Percentiles rank a stretch among this genome's conserved stretches.
These are phyloP conservation scores for Ridgeia piscesae DNA, from an alignment of 1,140 invertebrate genomes.

Conservation along the genomic window DNA sequence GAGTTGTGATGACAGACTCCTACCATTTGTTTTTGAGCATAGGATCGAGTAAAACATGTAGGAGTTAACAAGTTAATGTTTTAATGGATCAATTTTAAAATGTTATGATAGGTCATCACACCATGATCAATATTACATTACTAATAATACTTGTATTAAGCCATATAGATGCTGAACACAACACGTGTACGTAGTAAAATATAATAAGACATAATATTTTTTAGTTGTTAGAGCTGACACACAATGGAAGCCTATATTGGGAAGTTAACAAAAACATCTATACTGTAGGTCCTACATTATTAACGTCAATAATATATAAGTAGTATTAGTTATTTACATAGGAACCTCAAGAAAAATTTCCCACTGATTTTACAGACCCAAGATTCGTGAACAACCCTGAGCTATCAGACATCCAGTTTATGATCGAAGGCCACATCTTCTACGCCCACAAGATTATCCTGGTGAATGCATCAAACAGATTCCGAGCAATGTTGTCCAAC, in stretches of 20 bases:
- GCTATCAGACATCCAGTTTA: slow-evolving; percentile 85
- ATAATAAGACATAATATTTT: neutral
- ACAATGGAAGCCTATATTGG: too few species aligned
- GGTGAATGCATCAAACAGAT: slow-evolving; percentile 82
- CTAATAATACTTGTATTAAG: neutral
- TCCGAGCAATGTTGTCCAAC: slow-evolving; percentile 75
- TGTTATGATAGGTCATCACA: neutral
- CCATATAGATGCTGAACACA: too few species aligned
- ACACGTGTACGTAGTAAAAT: too few species aligned
- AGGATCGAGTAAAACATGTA: too few species aligned
- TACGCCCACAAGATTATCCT: slow-evolving; percentile 92
- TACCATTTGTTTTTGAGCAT: too few species aligned
- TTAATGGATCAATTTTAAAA: neutral
- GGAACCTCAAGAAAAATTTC: neutral
- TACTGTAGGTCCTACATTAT: neutral
- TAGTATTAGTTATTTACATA: neutral
- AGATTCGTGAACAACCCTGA: slow-evolving; percentile 87
- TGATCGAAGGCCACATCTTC: slow-evolving; percentile 87
- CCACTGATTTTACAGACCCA: slow-evolving; percentile 27
- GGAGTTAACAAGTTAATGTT: neutral
- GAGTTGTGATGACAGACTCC: too few species aligned
- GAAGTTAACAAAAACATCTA: too few species aligned
- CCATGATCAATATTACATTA: neutral
- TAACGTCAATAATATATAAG: neutral
- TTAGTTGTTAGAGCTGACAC: too few species aligned